Conservation (phyloP, 37 sponge, comb jelly and placozoan genomes). For the Lycopodina hypogea region DNA sequence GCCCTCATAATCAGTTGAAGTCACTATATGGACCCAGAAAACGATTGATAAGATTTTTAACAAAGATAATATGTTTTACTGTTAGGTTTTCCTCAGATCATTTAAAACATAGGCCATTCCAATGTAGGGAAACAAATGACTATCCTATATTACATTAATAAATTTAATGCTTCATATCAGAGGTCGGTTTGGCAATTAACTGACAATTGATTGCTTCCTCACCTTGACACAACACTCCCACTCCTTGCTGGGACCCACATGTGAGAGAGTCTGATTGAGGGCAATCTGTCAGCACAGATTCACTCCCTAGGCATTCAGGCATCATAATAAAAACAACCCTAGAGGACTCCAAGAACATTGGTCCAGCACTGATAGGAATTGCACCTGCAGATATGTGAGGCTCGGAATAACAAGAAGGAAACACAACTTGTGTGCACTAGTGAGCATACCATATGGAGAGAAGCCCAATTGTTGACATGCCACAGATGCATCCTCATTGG, state of each 20-base stretch:
- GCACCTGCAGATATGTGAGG: background rate
- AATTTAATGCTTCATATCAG: too few relatives aligned
- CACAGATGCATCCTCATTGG: constrained; percentile 29
- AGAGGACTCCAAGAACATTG: background rate
- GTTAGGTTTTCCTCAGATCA: too few relatives aligned
- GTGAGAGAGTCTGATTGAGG: background rate
- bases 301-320: background rate
- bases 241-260: background rate
- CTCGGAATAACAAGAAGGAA: background rate
- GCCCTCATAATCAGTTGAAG: too few relatives aligned
- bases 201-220: too few relatives aligned
- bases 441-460: constrained; percentile 29
- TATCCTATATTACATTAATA: too few relatives aligned
- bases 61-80: too few relatives aligned
- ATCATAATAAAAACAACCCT: background rate
- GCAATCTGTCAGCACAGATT: background rate
- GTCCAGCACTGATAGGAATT: background rate
- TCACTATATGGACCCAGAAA: too few relatives aligned
- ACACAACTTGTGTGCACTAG: background rate
- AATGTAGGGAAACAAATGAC: too few relatives aligned
- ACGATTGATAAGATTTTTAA: too few relatives aligned
- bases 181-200: too few relatives aligned
- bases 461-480: constrained; percentile 39
- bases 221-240: constrained; percentile 6
- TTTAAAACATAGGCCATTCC: too few relatives aligned